Conservation (phyloP, 2,113 vertebrate species). For the Thryonomys swinderianus region DNA sequence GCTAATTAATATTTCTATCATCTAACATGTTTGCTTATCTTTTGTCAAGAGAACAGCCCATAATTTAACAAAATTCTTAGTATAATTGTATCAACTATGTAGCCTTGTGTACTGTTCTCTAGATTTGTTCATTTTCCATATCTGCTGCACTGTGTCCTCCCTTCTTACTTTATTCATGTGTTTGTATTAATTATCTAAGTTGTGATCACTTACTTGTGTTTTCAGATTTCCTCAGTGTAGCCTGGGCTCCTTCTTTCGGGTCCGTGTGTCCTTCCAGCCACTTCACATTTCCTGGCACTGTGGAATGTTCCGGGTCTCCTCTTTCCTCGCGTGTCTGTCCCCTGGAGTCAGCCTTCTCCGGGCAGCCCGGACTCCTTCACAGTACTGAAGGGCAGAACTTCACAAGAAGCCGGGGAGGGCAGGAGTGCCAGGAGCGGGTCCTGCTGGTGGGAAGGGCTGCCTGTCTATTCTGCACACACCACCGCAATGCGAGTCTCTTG, state of each 20-base stretch:
- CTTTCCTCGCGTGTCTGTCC: not conserved
- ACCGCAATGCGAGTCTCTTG: not conserved
- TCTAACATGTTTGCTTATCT: not conserved
- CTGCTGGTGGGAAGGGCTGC: too few species aligned
- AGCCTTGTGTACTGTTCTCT: not conserved
- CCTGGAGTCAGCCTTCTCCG: not conserved
- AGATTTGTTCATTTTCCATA: not conserved
- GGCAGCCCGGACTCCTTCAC: not conserved
- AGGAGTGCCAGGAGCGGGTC: not conserved
- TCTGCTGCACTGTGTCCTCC: not conserved
- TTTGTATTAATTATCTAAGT: not conserved
- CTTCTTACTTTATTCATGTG: not conserved
- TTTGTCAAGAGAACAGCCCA: not conserved
- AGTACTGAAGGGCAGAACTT: not conserved
- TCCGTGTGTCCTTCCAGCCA: not conserved
- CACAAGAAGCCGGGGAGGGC: not conserved
- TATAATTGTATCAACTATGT: not conserved
- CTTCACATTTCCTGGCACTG: not conserved
- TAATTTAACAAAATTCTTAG: not conserved
- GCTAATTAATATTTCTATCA: not conserved
- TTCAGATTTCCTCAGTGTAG: not conserved
- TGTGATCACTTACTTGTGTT: not conserved
- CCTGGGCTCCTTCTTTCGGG: not conserved
- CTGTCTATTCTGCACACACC: not conserved
- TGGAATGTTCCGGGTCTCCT: not conserved